Conservation (phyloP, 2,888 invertebrate species). For the Cheilosia urbana region DNA sequence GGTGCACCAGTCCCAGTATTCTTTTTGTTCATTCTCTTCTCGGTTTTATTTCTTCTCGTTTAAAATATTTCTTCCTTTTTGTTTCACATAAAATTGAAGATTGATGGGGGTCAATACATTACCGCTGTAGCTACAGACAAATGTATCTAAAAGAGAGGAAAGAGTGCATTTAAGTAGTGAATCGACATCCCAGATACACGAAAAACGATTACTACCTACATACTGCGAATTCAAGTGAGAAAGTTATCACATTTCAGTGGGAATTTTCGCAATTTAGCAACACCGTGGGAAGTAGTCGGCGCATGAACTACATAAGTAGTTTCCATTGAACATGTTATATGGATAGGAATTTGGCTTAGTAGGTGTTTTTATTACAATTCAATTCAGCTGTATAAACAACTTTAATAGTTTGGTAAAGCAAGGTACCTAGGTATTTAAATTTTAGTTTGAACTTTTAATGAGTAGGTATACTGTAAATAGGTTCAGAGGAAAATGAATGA, state of each 20-base stretch:
- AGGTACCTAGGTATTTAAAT: neutral
- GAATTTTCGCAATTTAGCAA: constrained; percentile 40
- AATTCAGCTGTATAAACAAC: constrained; percentile 30
- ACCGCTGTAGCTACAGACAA: constrained; percentile 20
- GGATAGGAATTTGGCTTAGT: constrained; percentile 24
- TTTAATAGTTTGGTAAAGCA: neutral
- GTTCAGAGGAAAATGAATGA: too few relatives aligned
- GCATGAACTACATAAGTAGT: constrained; percentile 2
- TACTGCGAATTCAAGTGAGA: constrained; percentile 26
- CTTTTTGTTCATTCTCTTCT: constrained; percentile 4
- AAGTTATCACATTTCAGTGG: constrained; percentile 52
- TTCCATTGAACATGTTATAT: constrained; percentile 16
- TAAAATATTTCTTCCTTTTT: constrained; percentile 11
- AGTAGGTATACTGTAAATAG: too few relatives aligned
- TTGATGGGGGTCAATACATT: constrained; percentile 72
- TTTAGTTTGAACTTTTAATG: too few relatives aligned
- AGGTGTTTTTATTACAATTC: constrained; percentile 37
- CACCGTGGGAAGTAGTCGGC: constrained; percentile 40
- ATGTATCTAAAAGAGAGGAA: too few relatives aligned
- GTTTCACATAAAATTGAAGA: constrained; percentile 57
- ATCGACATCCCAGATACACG: neutral
- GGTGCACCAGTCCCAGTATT: constrained; percentile 1
- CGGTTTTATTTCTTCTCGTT: constrained; percentile 10
- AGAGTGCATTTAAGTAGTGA: constrained; percentile 32
- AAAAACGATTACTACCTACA: constrained; percentile 39